These are phyloP conservation scores for Drosophila jambulina DNA, from an alignment of 1,140 invertebrate genomes.

Conservation along the genomic window DNA sequence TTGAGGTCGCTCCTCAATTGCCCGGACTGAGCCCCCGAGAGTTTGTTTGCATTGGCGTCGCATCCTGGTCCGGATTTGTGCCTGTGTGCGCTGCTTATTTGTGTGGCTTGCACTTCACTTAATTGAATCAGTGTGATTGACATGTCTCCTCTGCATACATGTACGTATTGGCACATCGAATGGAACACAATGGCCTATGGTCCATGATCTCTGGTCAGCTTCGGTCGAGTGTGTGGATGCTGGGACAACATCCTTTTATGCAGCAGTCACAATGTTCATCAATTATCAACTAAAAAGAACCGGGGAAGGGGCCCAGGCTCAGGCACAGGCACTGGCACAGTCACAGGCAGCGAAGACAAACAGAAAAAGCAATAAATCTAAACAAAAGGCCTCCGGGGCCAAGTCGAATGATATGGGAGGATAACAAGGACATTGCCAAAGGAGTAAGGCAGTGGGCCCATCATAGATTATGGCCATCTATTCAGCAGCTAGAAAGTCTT, in stretches of 20 bases:
- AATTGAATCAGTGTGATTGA: slow-evolving; percentile 78
- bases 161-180: slow-evolving; percentile 7
- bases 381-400: slow-evolving; percentile 61
- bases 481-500: slow-evolving; percentile 35
- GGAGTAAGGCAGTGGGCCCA: slow-evolving; percentile 1
- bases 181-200: neutral
- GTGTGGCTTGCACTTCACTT: slow-evolving; percentile 66
- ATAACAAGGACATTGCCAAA: slow-evolving; percentile 22
- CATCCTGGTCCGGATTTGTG: slow-evolving; percentile 11
- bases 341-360: slow-evolving; percentile 16
- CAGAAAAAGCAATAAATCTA: slow-evolving; percentile 72
- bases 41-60: slow-evolving; percentile 30
- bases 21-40: slow-evolving; percentile 12
- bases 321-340: neutral
- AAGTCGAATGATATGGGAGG: slow-evolving; percentile 42
- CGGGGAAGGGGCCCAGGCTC: slow-evolving; percentile 21
- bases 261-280: slow-evolving; percentile 70
- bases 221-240: slow-evolving; percentile 9
- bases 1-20: slow-evolving; percentile 43
- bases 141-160: slow-evolving; percentile 46
- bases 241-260: slow-evolving; percentile 31
- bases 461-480: slow-evolving; percentile 39
- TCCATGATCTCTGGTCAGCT: slow-evolving; percentile 35
- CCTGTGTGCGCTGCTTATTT: slow-evolving; percentile 10
- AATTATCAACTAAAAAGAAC: slow-evolving; percentile 70